Evolutionary conservation across 2,113 vertebrate species (phyloP).

Genomic region (Ginglymostoma cirratum): DNA sequence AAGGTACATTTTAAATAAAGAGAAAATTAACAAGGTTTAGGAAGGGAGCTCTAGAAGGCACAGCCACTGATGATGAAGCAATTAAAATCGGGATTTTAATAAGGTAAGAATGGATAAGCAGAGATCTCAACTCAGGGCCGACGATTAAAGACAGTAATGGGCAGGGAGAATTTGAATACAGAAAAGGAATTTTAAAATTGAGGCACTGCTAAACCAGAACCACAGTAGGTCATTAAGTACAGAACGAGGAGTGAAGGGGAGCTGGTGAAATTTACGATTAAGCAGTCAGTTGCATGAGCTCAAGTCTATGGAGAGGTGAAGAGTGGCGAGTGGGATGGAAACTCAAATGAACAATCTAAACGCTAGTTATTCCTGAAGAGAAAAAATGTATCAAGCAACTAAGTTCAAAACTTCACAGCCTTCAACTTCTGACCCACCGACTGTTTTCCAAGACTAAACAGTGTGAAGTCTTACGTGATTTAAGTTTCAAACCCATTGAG

Average conservation of each 20-base stretch:
- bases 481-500: neutral
- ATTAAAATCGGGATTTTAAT: neutral
- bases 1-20: neutral
- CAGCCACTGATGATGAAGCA: neutral
- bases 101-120: neutral
- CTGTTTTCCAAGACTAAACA: neutral
- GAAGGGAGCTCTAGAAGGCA: neutral
- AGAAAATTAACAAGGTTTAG: neutral
- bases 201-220: neutral
- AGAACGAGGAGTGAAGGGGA: neutral
- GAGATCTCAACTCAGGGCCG: neutral
- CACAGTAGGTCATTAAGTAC: neutral
- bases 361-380: neutral
- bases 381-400: neutral
- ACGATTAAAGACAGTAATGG: neutral
- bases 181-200: neutral
- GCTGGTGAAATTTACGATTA: neutral
- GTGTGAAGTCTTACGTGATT: neutral
- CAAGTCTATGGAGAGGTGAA: neutral
- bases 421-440: neutral
- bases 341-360: neutral
- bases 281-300: neutral
- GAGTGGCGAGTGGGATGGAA: too few species aligned
- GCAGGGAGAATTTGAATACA: neutral
- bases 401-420: neutral